Percentiles rank a stretch among this genome's conserved stretches.
These are phyloP conservation scores for Syndactyla subalaris DNA, from an alignment of 2,797 vertebrate species.

Conservation along the genomic window DNA sequence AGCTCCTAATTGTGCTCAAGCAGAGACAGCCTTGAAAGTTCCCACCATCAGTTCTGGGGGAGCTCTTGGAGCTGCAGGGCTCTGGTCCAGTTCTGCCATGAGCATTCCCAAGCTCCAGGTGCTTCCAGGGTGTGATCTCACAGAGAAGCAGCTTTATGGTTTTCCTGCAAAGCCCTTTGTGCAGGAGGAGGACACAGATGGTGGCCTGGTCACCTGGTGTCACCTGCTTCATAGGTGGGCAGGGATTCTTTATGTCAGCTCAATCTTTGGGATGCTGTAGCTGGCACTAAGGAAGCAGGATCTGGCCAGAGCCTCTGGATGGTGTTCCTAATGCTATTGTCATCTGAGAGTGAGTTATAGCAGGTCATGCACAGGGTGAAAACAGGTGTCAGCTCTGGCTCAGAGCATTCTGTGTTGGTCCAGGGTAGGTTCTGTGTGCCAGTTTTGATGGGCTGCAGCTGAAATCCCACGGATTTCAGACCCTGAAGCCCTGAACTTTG, in stretches of 20 bases:
- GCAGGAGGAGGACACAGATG: fast-evolving
- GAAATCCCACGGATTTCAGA: fast-evolving
- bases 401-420: neutral
- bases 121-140: neutral
- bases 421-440: fast-evolving
- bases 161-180: neutral
- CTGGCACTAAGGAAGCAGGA: neutral
- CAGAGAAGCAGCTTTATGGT: fast-evolving
- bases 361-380: neutral
- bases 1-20: constrained; percentile 66
- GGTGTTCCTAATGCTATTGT: fast-evolving
- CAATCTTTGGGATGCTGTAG: neutral
- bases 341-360: no score
- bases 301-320: neutral
- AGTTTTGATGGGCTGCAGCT: neutral
- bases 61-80: neutral
- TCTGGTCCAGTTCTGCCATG: neutral
- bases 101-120: neutral
- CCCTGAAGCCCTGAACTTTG: neutral
- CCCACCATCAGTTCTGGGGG: constrained; percentile 7
- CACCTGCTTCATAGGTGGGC: fast-evolving
- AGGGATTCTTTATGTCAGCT: neutral
- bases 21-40: constrained; percentile 43
- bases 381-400: neutral
- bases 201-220: fast-evolving